Conservation (phyloP, 2,113 vertebrate genomes). For the Mesembrinibis cayennensis region DNA sequence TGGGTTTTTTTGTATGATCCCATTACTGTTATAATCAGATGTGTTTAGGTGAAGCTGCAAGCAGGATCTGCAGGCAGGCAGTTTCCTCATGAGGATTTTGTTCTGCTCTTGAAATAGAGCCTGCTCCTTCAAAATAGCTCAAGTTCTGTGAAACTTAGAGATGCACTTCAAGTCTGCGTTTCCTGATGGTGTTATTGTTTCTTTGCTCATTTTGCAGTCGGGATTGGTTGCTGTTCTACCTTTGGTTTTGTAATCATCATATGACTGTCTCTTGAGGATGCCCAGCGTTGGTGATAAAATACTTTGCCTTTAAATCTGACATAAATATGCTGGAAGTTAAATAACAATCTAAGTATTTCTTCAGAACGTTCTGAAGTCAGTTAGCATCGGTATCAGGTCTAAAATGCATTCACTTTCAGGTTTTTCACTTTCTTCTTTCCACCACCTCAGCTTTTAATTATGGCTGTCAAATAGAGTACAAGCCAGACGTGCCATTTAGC, state of each 20-base stretch:
- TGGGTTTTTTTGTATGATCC: neutral
- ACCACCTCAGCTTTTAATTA: conserved; percentile 42
- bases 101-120: neutral
- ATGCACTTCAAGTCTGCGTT: neutral
- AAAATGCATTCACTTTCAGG: neutral
- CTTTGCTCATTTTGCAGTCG: neutral
- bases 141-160: neutral
- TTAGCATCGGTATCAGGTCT: neutral
- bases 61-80: neutral
- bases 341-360: neutral
- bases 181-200: neutral
- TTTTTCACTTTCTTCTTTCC: conserved; percentile 27
- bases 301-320: neutral
- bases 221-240: neutral
- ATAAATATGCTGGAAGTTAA: neutral
- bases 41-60: neutral
- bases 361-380: neutral
- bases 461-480: conserved; percentile 19
- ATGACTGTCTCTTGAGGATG: neutral
- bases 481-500: conserved; percentile 40
- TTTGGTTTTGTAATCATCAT: neutral
- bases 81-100: neutral
- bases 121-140: neutral
- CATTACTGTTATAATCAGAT: neutral
- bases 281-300: neutral